Conservation (phyloP, 2,113 vertebrate species). For the Xenus cinereus region DNA sequence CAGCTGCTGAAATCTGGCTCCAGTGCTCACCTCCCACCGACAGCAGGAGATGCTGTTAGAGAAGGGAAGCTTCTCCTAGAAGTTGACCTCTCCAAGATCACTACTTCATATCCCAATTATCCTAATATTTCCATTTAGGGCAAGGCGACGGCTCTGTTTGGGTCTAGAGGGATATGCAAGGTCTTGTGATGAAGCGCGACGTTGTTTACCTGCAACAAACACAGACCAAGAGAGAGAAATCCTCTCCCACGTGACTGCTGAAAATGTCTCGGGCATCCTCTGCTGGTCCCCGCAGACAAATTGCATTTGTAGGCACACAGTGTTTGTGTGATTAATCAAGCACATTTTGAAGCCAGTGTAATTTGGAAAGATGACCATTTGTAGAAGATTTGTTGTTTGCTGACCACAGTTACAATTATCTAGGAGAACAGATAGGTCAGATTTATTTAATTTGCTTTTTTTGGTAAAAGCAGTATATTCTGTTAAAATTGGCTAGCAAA, state of each 20-base stretch:
- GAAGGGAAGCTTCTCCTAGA: neutral
- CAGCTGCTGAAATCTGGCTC: neutral
- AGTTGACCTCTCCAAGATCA: neutral
- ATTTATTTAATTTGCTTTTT: slow-evolving; percentile 35
- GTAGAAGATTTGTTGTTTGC: slow-evolving; percentile 47
- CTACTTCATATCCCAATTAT: neutral
- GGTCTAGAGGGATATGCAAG: neutral
- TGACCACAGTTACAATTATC: slow-evolving; percentile 27
- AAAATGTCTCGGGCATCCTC: neutral
- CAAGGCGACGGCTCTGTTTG: neutral
- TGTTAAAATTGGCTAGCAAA: neutral
- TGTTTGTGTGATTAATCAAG: slow-evolving; percentile 33
- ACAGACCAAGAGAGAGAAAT: neutral
- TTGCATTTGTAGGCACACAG: neutral
- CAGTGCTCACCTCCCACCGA: neutral
- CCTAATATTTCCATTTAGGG: slow-evolving; percentile 22
- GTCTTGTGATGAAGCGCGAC: neutral
- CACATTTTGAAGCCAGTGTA: neutral
- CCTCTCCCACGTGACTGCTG: neutral
- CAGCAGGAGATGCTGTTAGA: neutral
- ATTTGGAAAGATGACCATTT: slow-evolving; percentile 63
- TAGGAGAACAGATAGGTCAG: neutral
- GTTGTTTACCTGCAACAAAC: slow-evolving; percentile 32
- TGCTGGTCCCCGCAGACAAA: neutral
- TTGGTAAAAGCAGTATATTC: slow-evolving; percentile 31